phyloP scores from a whole-genome alignment of 2,113 vertebrate species.

The Nibea albiflora region DNA sequence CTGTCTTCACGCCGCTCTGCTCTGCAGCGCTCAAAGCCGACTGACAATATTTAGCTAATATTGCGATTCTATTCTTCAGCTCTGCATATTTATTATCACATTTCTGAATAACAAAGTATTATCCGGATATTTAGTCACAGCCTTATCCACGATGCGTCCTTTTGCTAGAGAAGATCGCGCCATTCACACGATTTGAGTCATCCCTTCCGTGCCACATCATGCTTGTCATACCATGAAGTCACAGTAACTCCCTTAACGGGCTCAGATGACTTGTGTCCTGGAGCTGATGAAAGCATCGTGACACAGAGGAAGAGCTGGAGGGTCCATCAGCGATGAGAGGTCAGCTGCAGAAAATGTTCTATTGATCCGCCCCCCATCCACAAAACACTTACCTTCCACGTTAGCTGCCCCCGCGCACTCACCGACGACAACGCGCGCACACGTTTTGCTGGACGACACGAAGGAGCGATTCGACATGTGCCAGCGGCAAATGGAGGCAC shows the following conservation, averaged over 20 bases:
- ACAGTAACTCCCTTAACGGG: not conserved
- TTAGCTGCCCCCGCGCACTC: constrained; percentile 23
- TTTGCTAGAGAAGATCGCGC: not conserved
- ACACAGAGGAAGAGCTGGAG: constrained; percentile 36
- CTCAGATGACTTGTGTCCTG: not conserved
- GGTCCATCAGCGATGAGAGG: constrained; percentile 30
- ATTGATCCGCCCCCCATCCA: constrained; percentile 57
- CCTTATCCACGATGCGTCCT: not conserved
- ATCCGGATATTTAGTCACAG: not conserved
- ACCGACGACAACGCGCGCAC: not conserved
- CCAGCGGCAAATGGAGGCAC: not conserved
- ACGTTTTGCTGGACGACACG: not conserved
- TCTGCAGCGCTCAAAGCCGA: too few relatives aligned
- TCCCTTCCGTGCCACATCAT: not conserved
- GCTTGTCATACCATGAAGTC: not conserved
- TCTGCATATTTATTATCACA: not conserved
- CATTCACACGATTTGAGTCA: not conserved
- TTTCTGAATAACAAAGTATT: not conserved
- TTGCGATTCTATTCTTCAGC: not conserved
- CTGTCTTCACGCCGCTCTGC: not conserved
- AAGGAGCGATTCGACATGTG: constrained; percentile 7
- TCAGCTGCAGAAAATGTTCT: constrained; percentile 49
- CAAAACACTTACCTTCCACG: constrained; percentile 7
- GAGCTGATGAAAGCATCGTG: not conserved
- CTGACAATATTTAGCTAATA: not conserved